Base-by-base conservation (phyloP, 64 coral and sea anemone genomes). In the Dendronephthya gigantea region DNA sequence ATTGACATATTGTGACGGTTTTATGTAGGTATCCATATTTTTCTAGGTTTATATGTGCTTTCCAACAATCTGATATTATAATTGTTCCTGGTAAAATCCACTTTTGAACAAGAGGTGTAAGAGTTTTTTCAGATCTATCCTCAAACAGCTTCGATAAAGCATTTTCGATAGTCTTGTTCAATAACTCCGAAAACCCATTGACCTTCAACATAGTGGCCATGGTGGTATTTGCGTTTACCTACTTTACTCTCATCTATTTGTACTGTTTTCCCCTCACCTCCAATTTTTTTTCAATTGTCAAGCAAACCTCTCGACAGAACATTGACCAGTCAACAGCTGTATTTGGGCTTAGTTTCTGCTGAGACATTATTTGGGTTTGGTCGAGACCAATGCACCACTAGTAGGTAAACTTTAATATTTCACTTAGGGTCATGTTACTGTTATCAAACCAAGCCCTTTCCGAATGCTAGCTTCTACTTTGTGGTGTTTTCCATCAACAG, bases 11-110 rank as follows among this genome's bases (percentile, higher is more conserved):
- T 74, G 22, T 74, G 68, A 74, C 33, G 13, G 68, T 74, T 0
- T 74, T 74, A 74, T 74, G 68, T 74, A 19, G n/a, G 30, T 74
- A 74, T 74, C 68, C 68, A 74, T 74, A 27, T 35, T 74, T 74
- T 74, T 74, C 68, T 13, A 74, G 68, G 12, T 74, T 74, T 74
- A 35, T 74, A 29, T 74, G 31, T 74, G 14, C 68, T 74, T 74
- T 74, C 68, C 68, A 74, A 32, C 66, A 70, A 70, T 70, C 23
- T 25, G 68, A 74, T 19, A 74, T 28, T 74, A n/a, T 74, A 12
- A 27, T 74, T 74, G 68, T 74, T 13, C 68, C 68, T 12, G 2
- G 68, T n/a, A 19, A 2, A 19, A 74, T 74, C 68, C n/a, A 7
- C 68, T 74, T 74, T 74, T 74, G 68, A 27, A 74, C 68, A 13